Base-by-base conservation (phyloP, 2,797 vertebrate species). In the Lemur catta region DNA sequence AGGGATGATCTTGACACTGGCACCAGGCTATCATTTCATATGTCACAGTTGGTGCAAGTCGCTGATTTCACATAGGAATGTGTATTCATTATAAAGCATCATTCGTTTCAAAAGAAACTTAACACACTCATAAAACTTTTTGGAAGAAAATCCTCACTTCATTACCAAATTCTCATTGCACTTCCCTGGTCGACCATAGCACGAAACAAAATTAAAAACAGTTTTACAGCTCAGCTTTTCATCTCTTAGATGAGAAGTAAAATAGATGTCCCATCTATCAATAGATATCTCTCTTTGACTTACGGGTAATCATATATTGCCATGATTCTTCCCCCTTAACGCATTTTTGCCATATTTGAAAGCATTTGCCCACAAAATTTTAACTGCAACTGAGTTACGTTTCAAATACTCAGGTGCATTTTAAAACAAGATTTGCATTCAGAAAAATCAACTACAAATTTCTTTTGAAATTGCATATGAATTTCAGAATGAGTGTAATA, bases 401-500 rank as follows among this genome's bases (percentile, higher is more conserved):
- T 96, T 97, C 91, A 94, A 96, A 96, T 92, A 43, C 69, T 96
- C 94, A 89, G 94, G 89, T 93, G 88, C 85, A 88, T 94, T 95
- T 93, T 65, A 57, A 89, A 96, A 85, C 26, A 85, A 91, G 88
- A 97, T 96, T 93, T 97, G 84, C 81, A 96, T 96, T 94, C 88
- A 95, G 79, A 86, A 95, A 97, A 96, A 93, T 55, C 89, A 97
- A 87, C 79, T 52, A 57, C 65, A 90, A 94, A 76, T 82, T 96
- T 96, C 94, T 95, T 93, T 85, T 84, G 69, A 97, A 96, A 96
- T 65, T 93, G 46, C 93, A 81, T 33, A 74, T 87, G 79, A 84
- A 91, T 97, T 96, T 96, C 90, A 96, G 96, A 96, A 89, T 63
- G 79, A 95, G 90, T 63, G 81, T 91, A 95, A 97, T 41, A 84